Evolutionary conservation across 2,113 vertebrate genomes (phyloP).

Genomic region (Gavialis gangeticus): DNA sequence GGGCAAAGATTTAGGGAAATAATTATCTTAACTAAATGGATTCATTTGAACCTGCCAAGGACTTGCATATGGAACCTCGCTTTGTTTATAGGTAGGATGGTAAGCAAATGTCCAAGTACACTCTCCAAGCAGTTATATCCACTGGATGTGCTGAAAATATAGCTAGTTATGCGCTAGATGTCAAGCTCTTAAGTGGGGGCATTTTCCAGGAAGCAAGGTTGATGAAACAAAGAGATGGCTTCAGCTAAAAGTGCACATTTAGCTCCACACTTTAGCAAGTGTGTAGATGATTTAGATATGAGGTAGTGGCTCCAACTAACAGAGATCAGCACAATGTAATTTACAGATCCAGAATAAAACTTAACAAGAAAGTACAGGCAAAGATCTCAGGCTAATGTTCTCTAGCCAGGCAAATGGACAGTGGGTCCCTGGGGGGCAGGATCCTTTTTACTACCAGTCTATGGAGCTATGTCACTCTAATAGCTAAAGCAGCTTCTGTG

Average conservation of each 20-base stretch:
- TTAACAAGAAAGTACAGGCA: not conserved
- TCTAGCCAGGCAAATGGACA: not conserved
- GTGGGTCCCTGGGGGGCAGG: not conserved
- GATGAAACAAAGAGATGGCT: fast-evolving
- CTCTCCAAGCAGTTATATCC: not conserved
- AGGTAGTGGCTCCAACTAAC: not conserved
- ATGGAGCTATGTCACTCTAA: not conserved
- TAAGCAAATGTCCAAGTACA: not conserved
- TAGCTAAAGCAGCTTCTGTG: not conserved
- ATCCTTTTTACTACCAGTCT: not conserved
- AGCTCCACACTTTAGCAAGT: not conserved
- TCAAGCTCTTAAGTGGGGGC: not conserved
- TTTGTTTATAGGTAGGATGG: not conserved
- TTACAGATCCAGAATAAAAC: not conserved
- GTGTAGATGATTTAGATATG: not conserved
- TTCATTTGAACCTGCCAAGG: not conserved
- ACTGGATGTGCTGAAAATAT: not conserved
- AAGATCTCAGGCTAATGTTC: not conserved
- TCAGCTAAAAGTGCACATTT: not conserved
- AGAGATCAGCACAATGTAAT: not conserved
- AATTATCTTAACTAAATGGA: not conserved
- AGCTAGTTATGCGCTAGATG: not conserved
- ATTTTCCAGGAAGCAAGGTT: not conserved
- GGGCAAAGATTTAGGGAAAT: not conserved
- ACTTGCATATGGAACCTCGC: not conserved